phyloP scores from a whole-genome alignment of 2,888 invertebrate genomes.

The Tenthredo mesomela region DNA sequence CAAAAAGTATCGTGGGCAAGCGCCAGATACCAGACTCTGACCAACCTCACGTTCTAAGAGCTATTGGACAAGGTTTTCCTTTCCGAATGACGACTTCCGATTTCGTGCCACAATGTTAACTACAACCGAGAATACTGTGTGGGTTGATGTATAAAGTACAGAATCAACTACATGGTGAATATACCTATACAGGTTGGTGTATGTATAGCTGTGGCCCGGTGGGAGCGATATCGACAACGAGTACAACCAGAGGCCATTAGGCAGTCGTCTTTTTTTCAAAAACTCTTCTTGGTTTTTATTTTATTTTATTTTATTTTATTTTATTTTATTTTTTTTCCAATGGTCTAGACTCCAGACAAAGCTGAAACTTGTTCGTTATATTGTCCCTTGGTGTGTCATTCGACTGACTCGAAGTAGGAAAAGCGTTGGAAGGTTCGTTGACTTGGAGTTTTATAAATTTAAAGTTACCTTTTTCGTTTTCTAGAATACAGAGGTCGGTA shows the following conservation, averaged over 20 bases:
- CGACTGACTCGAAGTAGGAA: not conserved
- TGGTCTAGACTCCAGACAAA: constrained; percentile 22
- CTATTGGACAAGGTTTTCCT: constrained; percentile 59
- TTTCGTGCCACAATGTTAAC: not conserved
- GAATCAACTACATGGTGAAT: not conserved
- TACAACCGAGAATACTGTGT: not conserved
- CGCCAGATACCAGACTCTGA: not conserved
- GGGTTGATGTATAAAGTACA: not conserved
- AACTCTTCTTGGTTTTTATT: not conserved
- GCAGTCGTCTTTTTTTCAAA: constrained; percentile 32
- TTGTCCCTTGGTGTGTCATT: constrained; percentile 32
- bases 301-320: not conserved
- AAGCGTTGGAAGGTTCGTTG: constrained; percentile 21
- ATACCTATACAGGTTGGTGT: not conserved
- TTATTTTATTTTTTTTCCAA: not conserved
- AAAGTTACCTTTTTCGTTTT: not conserved
- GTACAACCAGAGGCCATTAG: constrained; percentile 29
- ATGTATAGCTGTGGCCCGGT: not conserved
- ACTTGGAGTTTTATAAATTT: not conserved
- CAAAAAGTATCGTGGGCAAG: not conserved
- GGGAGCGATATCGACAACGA: constrained; percentile 35
- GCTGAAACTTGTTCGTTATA: not conserved
- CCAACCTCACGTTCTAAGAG: not conserved
- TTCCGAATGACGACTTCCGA: constrained; percentile 53
- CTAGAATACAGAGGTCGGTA: not conserved